Evolutionary conservation across 1,140 invertebrate genomes (phyloP), one percentile per base, ranked within the genome.

Genomic region (Hyles vespertilio): DNA sequence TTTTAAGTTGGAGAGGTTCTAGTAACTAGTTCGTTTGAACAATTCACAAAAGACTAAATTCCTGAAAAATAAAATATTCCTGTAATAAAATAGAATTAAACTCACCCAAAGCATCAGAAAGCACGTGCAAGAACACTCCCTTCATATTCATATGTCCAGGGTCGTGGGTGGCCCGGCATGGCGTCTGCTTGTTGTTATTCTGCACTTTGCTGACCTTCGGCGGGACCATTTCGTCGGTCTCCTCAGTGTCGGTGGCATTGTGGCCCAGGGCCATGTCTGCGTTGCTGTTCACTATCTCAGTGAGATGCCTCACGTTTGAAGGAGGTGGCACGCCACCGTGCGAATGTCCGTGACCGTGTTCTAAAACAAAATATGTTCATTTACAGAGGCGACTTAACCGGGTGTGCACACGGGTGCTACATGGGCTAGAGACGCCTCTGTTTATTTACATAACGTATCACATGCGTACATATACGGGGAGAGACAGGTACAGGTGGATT

Each of bases 41-140:
- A 11, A 4, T 22, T 12, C 3, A 32, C 48, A 32, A 22, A 4
- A 1, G 11, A 2, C 48, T 12, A 50, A 12, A 9, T 3, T 50
- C 11, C 9, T 12, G 32, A 32, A n/a, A n/a, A n/a, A n/a, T n/a
- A n/a, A n/a, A n/a, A n/a, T n/a, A n/a, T n/a, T n/a, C n/a, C n/a
- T n/a, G n/a, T n/a, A n/a, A n/a, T n/a, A n/a, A n/a, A n/a, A n/a
- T n/a, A n/a, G 11, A 50, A 50, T 22, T 12, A 45, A 57, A 80
- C 82, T 84, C 58, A 90, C 89, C 96, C 44, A 99, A 88, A 32
- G 98, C 98, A 91, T 99, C 98, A 32, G 98, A 98, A 4, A 99
- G 81, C 4, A 99, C 95, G 88, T 99, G 99, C 48, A 99, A 91
- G 82, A 99, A 99, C 1, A 99, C 98, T 11, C 97, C 98, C 51